phyloP scores from a whole-genome alignment of 1,140 invertebrate species.

The Danaus plexippus region DNA sequence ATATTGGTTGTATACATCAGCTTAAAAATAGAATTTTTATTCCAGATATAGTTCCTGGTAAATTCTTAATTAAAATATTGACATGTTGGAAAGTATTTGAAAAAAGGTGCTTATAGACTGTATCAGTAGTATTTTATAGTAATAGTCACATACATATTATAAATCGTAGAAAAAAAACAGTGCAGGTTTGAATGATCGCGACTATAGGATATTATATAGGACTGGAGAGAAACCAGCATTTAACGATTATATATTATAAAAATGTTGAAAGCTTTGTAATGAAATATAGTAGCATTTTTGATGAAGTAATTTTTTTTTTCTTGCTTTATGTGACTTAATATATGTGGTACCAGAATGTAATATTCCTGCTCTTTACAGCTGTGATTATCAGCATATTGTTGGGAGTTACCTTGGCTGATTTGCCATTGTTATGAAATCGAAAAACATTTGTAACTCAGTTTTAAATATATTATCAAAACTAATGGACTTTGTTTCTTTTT shows the following conservation, averaged over 20 bases:
- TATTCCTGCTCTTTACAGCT: conserved; percentile 52
- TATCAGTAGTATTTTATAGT: conserved; percentile 18
- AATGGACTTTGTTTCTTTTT: conserved; percentile 15
- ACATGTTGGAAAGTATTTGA: conserved; percentile 8
- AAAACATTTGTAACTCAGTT: conserved; percentile 68
- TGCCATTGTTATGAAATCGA: conserved; percentile 56
- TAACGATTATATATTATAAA: conserved; percentile 64
- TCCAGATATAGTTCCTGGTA: conserved; percentile 4
- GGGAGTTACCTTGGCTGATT: conserved; percentile 48
- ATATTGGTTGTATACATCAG: too few relatives aligned
- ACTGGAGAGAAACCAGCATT: conserved; percentile 63
- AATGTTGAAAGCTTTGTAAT: conserved; percentile 66
- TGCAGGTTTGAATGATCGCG: conserved; percentile 60
- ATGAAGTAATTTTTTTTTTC: conserved; percentile 67
- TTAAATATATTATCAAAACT: conserved; percentile 63
- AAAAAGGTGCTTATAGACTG: conserved; percentile 35
- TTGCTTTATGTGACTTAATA: conserved; percentile 63
- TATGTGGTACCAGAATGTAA: conserved; percentile 54
- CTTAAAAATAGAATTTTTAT: too few relatives aligned
- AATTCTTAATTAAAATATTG: conserved; percentile 11
- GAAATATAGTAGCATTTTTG: conserved; percentile 69
- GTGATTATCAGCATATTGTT: conserved; percentile 50
- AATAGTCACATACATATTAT: conserved; percentile 14
- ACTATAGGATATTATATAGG: conserved; percentile 43
- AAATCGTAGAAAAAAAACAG: conserved; percentile 29